Percentiles rank a stretch among this genome's conserved stretches.
phyloP scores from a whole-genome alignment of 2,888 invertebrate genomes.

The Acrocera orbiculus region DNA sequence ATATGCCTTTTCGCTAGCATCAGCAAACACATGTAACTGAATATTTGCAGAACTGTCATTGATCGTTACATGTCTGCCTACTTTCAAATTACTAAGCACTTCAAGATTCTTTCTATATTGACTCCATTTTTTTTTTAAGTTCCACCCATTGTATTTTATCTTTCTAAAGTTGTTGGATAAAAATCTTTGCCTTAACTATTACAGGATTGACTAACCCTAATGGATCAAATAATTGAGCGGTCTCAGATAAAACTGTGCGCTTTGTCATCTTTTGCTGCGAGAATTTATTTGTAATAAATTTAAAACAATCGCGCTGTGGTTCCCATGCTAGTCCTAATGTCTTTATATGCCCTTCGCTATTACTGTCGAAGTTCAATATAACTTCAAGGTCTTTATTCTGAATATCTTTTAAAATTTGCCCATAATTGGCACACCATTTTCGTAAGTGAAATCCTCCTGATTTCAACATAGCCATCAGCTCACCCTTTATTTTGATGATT shows the following conservation, averaged over 20 bases:
- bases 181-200: not conserved
- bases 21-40: too few relatives aligned
- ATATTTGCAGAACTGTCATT: too few relatives aligned
- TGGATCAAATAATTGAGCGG: not conserved
- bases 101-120: too few relatives aligned
- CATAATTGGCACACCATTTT: not conserved
- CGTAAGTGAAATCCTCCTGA: not conserved
- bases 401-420: not conserved
- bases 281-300: conserved; percentile 12
- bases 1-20: too few relatives aligned
- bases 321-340: not conserved
- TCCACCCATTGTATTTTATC: not conserved
- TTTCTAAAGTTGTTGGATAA: not conserved
- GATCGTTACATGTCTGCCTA: too few relatives aligned
- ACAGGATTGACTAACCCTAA: conserved; percentile 1
- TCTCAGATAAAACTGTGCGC: conserved; percentile 1
- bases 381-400: not conserved
- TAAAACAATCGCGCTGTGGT: not conserved
- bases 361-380: not conserved
- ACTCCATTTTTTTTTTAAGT: not conserved
- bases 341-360: not conserved
- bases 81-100: too few relatives aligned
- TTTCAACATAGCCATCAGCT: not conserved
- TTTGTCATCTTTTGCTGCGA: conserved; percentile 16
- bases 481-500: not conserved